Evolutionary conservation across 2,113 vertebrate species (phyloP).

Genomic region (Galbula dea): DNA sequence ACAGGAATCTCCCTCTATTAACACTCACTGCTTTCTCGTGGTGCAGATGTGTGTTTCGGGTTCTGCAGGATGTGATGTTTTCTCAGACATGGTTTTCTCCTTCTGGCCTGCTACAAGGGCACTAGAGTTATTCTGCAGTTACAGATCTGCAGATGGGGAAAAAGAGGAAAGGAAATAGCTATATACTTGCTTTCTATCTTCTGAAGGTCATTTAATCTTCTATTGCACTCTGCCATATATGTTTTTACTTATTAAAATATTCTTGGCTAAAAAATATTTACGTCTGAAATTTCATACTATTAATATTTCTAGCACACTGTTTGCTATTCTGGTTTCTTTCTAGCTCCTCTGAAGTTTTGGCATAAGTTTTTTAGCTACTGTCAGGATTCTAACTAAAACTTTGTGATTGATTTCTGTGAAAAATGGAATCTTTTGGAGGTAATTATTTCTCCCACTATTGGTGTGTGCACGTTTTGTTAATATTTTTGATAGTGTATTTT

Average conservation of each 20-base stretch:
- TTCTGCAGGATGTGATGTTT: neutral
- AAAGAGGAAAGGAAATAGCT: neutral
- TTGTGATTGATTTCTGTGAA: neutral
- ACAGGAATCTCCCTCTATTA: neutral
- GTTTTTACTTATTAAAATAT: neutral
- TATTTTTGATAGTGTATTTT: neutral
- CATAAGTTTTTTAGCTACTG: neutral
- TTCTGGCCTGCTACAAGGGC: neutral
- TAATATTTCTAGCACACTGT: neutral
- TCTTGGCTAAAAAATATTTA: neutral
- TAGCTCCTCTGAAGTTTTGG: neutral
- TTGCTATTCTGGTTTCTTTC: neutral
- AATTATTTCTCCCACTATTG: neutral
- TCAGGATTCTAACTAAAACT: neutral
- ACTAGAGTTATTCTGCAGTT: neutral
- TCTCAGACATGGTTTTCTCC: neutral
- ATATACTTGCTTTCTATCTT: neutral
- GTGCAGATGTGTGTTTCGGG: neutral
- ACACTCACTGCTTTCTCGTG: neutral
- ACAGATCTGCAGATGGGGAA: neutral
- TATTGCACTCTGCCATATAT: neutral
- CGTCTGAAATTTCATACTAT: neutral
- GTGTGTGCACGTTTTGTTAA: neutral
- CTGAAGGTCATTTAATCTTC: neutral
- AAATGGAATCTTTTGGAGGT: rapidly evolving